Evolutionary conservation across 2,888 invertebrate genomes (phyloP).

Genomic region (Morpho helenor): DNA sequence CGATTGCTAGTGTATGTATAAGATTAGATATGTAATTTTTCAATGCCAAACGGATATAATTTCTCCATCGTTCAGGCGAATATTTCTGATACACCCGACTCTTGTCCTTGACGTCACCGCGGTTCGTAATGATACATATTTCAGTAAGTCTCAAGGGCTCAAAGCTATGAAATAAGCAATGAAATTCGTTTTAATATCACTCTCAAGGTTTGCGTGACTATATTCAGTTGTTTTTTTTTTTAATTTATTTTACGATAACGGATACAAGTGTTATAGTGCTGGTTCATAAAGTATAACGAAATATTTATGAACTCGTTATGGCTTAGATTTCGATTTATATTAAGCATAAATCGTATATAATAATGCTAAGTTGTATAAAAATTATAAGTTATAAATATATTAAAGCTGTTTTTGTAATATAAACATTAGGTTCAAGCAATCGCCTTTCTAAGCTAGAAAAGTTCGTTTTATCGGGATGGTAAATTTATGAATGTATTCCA

Average conservation of each 20-base stretch:
- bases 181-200: slow-evolving; percentile 23
- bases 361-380: too few relatives aligned
- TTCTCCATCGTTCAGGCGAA: slow-evolving; percentile 12
- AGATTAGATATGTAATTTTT: neutral
- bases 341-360: too few relatives aligned
- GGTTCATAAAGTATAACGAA: too few relatives aligned
- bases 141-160: slow-evolving; percentile 22
- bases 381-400: too few relatives aligned
- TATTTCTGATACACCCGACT: slow-evolving; percentile 20
- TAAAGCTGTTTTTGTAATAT: too few relatives aligned
- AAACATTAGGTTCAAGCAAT: too few relatives aligned
- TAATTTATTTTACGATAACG: neutral
- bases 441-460: too few relatives aligned
- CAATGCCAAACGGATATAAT: slow-evolving; percentile 1
- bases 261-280: too few relatives aligned
- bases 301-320: too few relatives aligned
- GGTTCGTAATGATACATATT: slow-evolving; percentile 20
- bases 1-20: neutral
- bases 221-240: slow-evolving; percentile 10
- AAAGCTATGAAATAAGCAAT: slow-evolving; percentile 18
- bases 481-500: too few relatives aligned
- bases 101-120: slow-evolving; percentile 13
- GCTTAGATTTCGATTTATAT: too few relatives aligned
- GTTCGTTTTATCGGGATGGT: too few relatives aligned
- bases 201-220: slow-evolving; percentile 15